Evolutionary conservation across 2,113 vertebrate genomes (phyloP).

Genomic region (Ahaetulla prasina): DNA sequence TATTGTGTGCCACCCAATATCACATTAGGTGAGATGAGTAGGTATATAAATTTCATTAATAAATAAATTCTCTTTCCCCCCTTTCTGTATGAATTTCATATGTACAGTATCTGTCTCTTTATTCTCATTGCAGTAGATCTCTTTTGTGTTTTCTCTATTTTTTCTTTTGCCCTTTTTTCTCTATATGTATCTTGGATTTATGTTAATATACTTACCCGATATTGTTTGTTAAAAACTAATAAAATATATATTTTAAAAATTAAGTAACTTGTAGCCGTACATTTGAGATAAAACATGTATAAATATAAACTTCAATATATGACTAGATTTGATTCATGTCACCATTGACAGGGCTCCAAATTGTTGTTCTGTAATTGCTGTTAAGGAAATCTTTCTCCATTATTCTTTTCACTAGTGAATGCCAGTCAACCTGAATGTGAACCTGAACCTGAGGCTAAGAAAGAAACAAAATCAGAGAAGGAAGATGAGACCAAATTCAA

Average conservation of each 20-base stretch:
- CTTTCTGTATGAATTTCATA: neutral
- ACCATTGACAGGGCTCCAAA: constrained; percentile 10
- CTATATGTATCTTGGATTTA: neutral
- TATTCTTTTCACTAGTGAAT: constrained; percentile 71
- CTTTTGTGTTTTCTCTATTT: neutral
- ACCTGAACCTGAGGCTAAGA: constrained; percentile 63
- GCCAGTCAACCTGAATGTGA: constrained; percentile 64
- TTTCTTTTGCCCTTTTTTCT: neutral
- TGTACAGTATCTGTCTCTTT: neutral
- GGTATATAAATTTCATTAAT: neutral
- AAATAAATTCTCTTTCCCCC: too few relatives aligned
- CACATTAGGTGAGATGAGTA: neutral
- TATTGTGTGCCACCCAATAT: neutral
- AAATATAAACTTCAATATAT: constrained; percentile 20
- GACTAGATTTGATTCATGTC: neutral
- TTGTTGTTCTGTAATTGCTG: neutral
- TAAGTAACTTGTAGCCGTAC: constrained; percentile 27
- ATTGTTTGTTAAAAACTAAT: neutral
- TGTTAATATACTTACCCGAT: neutral
- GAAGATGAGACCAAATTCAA: constrained; percentile 57
- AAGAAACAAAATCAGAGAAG: constrained; percentile 51
- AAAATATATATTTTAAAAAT: neutral
- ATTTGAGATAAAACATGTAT: constrained; percentile 37
- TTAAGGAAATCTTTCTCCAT: constrained; percentile 60
- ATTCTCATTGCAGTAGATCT: neutral